Evolutionary conservation across 2,797 vertebrate species (phyloP).

Genomic region (Pelodytes ibericus): DNA sequence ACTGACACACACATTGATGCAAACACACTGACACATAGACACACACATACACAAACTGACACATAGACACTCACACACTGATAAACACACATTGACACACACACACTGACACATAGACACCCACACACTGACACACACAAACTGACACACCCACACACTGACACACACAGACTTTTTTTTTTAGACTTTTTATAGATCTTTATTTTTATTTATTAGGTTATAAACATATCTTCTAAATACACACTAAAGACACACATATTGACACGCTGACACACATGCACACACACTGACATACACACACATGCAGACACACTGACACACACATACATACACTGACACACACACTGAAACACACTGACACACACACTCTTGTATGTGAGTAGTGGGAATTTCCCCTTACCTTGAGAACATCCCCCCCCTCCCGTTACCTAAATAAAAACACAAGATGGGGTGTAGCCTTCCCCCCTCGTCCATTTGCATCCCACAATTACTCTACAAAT

Average conservation of each 20-base stretch:
- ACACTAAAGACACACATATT: conserved; percentile 1
- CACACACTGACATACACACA: neutral
- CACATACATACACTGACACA: neutral
- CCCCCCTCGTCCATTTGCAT: no score
- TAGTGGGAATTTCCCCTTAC: no score
- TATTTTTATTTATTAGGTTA: no score
- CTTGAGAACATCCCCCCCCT: no score
- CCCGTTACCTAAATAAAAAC: no score
- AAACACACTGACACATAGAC: neutral
- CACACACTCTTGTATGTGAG: no score
- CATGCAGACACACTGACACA: no score
- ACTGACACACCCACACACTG: conserved; percentile 12
- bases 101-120: neutral
- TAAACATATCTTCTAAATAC: no score
- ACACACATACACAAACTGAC: neutral
- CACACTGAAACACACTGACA: neutral
- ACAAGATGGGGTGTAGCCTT: no score
- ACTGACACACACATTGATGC: neutral
- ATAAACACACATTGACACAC: neutral
- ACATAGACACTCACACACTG: neutral
- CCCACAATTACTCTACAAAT: no score
- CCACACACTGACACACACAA: neutral
- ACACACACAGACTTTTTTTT: fast-evolving
- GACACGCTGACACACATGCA: neutral
- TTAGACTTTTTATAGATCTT: no score